Percentiles rank a stretch among this genome's conserved stretches.
Conservation (phyloP, 1,140 invertebrate genomes). For the Venustaconcha ellipsiformis region DNA sequence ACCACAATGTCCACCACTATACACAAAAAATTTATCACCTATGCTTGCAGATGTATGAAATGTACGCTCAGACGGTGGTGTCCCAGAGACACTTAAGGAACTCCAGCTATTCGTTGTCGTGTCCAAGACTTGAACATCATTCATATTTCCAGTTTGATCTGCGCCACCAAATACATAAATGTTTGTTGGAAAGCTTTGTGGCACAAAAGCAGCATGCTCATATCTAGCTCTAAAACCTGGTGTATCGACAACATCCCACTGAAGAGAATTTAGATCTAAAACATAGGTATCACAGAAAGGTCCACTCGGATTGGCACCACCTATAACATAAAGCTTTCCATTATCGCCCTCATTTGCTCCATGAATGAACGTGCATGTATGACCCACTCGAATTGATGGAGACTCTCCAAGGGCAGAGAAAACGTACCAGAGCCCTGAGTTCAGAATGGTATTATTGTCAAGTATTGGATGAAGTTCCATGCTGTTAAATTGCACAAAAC, state of each 20-base stretch:
- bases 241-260: slow-evolving; percentile 62
- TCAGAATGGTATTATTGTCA: slow-evolving; percentile 53
- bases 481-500: slow-evolving; percentile 2
- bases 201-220: slow-evolving; percentile 65
- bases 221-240: slow-evolving; percentile 61
- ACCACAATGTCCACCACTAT: slow-evolving; percentile 66
- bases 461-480: slow-evolving; percentile 68
- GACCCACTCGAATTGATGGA: slow-evolving; percentile 67
- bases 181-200: slow-evolving; percentile 50
- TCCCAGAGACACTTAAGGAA: slow-evolving; percentile 48
- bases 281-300: slow-evolving; percentile 64
- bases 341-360: slow-evolving; percentile 42
- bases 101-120: slow-evolving; percentile 53
- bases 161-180: slow-evolving; percentile 69
- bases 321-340: slow-evolving; percentile 66
- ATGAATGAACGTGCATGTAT: slow-evolving; percentile 58
- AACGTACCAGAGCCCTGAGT: slow-evolving; percentile 63
- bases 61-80: slow-evolving; percentile 62
- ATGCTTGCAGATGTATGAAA: slow-evolving; percentile 58
- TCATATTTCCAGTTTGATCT: slow-evolving; percentile 65
- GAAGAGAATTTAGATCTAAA: slow-evolving; percentile 62
- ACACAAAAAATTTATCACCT: slow-evolving; percentile 64
- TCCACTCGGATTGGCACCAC: slow-evolving; percentile 67
- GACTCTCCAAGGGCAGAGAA: slow-evolving; percentile 61
- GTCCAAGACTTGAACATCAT: slow-evolving; percentile 66